Evolutionary conservation across 1,140 invertebrate species (phyloP), one percentile per base, ranked within the genome.

Genomic region (Sitophilus oryzae): DNA sequence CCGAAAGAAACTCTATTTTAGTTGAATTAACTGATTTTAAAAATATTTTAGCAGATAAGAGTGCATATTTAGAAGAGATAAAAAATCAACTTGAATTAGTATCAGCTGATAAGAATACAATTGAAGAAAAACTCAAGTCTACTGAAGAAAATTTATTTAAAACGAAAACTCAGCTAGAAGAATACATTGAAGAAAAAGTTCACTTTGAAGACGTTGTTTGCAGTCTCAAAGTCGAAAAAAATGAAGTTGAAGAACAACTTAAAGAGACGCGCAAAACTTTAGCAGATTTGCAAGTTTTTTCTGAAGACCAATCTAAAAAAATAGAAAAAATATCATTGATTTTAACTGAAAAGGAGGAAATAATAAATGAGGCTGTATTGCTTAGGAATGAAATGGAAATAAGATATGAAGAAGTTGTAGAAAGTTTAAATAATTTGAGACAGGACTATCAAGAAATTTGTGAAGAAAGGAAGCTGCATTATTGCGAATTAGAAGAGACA

Each of bases 201-300:
- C n/a, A n/a, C n/a, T n/a, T n/a, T n/a, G n/a, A n/a, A n/a, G n/a
- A n/a, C n/a, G n/a, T n/a, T n/a, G n/a, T n/a, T n/a, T n/a, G n/a
- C n/a, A n/a, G n/a, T n/a, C n/a, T n/a, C n/a, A n/a, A n/a, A n/a
- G n/a, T n/a, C n/a, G n/a, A n/a, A n/a, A n/a, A 35, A 43, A 15
- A 44, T 19, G 10, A 35, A n/a, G 14, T 16, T 23, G 40, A 52
- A 41, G 35, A 52, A 3, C 25, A 49, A 35, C 16, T 59, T 10
- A 15, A 16, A 15, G 19, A 22, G n/a, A 59, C 52, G 43, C 44
- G 44, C 34, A 30, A 49, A 16, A 16, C 56, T 30, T 34, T 59
- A 15, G 21, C 21, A 11, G 40, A 52, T 19, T 6, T 19, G 10
- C 8, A n/a, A 2, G 10, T 2, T 6, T 3, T 9, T 9, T 42